These are phyloP conservation scores for Leuciscus waleckii DNA, from an alignment of 2,797 vertebrate species.

Conservation along the genomic window DNA sequence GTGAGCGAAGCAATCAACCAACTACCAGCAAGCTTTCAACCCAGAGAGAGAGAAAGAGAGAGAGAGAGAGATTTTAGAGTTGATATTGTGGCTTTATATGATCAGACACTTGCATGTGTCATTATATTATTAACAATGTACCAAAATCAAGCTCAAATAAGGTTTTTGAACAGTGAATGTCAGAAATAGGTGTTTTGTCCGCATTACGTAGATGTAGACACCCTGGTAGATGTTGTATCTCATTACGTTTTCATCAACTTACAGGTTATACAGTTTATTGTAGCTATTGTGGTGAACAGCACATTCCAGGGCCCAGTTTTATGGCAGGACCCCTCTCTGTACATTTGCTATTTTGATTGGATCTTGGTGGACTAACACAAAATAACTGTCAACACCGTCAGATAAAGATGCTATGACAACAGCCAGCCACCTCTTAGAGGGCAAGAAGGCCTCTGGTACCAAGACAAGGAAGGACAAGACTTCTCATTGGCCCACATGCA, in stretches of 20 bases:
- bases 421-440: background rate
- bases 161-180: background rate
- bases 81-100: background rate
- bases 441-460: background rate
- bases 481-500: background rate
- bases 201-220: too few relatives aligned
- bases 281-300: background rate
- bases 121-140: background rate
- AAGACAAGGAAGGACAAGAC: background rate
- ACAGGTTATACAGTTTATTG: background rate
- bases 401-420: background rate
- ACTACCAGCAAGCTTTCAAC: slow-evolving; percentile 26
- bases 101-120: background rate
- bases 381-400: background rate
- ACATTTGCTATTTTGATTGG: background rate
- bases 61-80: background rate
- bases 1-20: slow-evolving; percentile 7
- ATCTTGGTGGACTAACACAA: background rate
- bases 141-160: too few relatives aligned
- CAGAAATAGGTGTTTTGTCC: background rate
- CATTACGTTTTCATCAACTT: background rate
- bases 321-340: background rate
- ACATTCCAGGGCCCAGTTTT: background rate
- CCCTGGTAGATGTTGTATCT: background rate
- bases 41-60: background rate